Evolutionary conservation across 35 echinoderm and acorn worm genomes (phyloP).

Genomic region (Stichopus chloronotus): DNA sequence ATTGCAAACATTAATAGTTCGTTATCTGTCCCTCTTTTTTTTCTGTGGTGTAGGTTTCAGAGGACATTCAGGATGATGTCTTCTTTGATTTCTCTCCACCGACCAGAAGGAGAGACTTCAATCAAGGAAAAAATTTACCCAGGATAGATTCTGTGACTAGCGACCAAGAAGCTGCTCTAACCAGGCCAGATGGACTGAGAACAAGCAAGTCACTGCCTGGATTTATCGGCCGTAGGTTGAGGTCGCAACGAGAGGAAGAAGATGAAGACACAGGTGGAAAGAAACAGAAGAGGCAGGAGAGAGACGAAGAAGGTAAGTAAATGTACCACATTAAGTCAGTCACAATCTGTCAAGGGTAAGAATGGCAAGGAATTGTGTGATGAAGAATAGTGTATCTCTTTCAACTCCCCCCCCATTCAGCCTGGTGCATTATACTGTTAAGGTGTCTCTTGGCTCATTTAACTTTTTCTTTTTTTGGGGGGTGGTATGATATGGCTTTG

Average conservation of each 20-base stretch:
- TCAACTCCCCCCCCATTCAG: no score
- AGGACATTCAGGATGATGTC: slow-evolving; percentile 92
- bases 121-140: slow-evolving; percentile 13
- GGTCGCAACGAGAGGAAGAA: neutral
- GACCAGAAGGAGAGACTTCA: slow-evolving; percentile 61
- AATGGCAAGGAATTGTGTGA: no score
- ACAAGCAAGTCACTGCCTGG: slow-evolving; percentile 64
- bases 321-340: neutral
- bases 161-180: slow-evolving; percentile 19
- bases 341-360: no score
- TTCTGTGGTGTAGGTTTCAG: slow-evolving; percentile 61
- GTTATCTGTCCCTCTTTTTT: neutral
- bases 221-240: slow-evolving; percentile 4
- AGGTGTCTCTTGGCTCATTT: no score
- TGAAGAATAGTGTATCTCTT: no score
- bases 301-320: slow-evolving; percentile 40
- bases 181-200: slow-evolving; percentile 57
- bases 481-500: no score
- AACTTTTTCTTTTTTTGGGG: no score
- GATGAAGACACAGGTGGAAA: neutral
- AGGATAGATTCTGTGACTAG: slow-evolving; percentile 48
- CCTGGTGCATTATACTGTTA: no score
- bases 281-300: neutral
- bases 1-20: no score
- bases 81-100: slow-evolving; percentile 99